These are phyloP conservation scores for Oncorhynchus keta DNA, from an alignment of 2,113 vertebrate species.

Conservation along the genomic window DNA sequence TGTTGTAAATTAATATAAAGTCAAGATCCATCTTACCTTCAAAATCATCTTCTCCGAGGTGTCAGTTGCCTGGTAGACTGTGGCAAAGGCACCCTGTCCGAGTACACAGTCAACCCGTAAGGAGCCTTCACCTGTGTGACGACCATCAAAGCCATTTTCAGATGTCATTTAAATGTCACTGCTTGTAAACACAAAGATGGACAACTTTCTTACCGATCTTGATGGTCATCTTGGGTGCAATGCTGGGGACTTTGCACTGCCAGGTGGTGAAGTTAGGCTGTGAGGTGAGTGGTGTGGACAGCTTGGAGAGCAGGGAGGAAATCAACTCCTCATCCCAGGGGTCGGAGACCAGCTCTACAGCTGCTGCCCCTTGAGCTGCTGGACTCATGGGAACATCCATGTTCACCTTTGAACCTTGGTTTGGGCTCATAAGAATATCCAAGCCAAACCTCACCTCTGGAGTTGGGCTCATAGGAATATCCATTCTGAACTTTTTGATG, in stretches of 20 bases:
- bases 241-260: constrained; percentile 71
- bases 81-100: constrained; percentile 91
- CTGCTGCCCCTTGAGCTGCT: background rate
- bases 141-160: background rate
- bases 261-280: constrained; percentile 73
- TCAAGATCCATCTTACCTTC: constrained; percentile 76
- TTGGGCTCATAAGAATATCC: constrained; percentile 13
- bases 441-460: no score
- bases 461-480: background rate
- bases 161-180: background rate
- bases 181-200: background rate
- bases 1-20: background rate
- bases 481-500: no score
- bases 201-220: constrained; percentile 78
- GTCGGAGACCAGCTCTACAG: constrained; percentile 71
- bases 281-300: constrained; percentile 75
- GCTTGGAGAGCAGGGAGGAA: constrained; percentile 67
- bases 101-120: constrained; percentile 80
- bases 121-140: constrained; percentile 70
- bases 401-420: background rate
- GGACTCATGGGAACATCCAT: constrained; percentile 37
- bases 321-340: constrained; percentile 86
- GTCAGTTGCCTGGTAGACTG: constrained; percentile 85
- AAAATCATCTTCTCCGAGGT: constrained; percentile 78
- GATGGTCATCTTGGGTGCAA: constrained; percentile 77